These are phyloP conservation scores for Steatornis caripensis DNA, from an alignment of 2,113 vertebrate genomes.

Conservation along the genomic window DNA sequence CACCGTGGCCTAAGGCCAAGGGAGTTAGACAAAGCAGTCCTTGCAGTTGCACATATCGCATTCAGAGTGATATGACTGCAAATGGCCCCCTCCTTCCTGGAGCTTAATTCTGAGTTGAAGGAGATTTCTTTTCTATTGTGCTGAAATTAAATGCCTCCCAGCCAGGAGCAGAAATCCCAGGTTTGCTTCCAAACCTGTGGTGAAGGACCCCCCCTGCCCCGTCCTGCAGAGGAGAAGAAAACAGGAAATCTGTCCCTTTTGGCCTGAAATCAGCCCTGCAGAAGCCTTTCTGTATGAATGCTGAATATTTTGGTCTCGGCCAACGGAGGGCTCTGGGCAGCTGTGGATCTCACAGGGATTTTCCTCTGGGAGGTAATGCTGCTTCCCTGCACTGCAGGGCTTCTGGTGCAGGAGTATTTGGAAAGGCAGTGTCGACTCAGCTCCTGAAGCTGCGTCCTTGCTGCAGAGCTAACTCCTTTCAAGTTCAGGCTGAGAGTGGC, in stretches of 20 bases:
- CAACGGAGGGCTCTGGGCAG: constrained; percentile 57
- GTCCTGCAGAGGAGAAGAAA: constrained; percentile 52
- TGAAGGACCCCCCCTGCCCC: neutral
- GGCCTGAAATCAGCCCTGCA: constrained; percentile 54
- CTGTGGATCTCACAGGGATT: constrained; percentile 61
- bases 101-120: constrained; percentile 27
- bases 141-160: constrained; percentile 17
- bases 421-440: constrained; percentile 11
- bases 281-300: constrained; percentile 39
- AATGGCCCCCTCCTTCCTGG: constrained; percentile 57
- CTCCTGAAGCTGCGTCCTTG: neutral
- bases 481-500: constrained; percentile 31
- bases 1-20: constrained; percentile 75
- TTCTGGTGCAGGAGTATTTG: constrained; percentile 55
- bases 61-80: constrained; percentile 65
- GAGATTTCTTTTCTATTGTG: constrained; percentile 1
- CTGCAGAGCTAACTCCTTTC: constrained; percentile 51
- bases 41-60: constrained; percentile 61
- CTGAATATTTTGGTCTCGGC: constrained; percentile 44
- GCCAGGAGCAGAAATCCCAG: neutral
- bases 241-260: constrained; percentile 63
- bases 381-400: constrained; percentile 60
- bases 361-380: constrained; percentile 59
- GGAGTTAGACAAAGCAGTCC: constrained; percentile 78
- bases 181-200: constrained; percentile 34